Evolutionary conservation across 2,888 invertebrate species (phyloP), one percentile per base, ranked within the genome.

Genomic region (Dioctria linearis): DNA sequence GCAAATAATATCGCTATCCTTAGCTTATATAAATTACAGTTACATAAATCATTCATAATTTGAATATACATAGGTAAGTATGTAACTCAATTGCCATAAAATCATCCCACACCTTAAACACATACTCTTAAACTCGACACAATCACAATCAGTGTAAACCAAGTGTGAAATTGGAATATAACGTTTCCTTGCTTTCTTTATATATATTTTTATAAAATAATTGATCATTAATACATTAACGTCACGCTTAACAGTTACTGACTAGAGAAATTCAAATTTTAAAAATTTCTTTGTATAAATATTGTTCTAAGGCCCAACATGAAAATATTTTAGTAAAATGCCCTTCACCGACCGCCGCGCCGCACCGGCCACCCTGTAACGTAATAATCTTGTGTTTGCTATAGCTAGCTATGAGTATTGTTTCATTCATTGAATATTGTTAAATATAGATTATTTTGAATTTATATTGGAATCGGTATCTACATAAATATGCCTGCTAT

Each of bases 181-280:
- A 3, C 8, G 11, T 39, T 51, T 51, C 4, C 4, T 11, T 37
- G 37, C 6, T 39, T 25, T 25, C 11, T 8, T 63, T 3, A 63
- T 37, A 39, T 11, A 63, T 6, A 39, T 37, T 39, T 63, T 25
- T 42, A 66, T 66, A 43, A 42, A 66, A 66, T 66, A 66, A 61
- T 61, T 61, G 39, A 5, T 61, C 46, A 43, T 65, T 37, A 66
- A 66, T 46, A 5, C 25, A 25, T 25, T 25, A 39, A 39, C 63
- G 6, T 9, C 11, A 76, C 63, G 63, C 76, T 63, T 76, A 76
- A 76, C 76, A 76, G 54, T 76, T 76, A 76, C 39, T 76, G 76
- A 76, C 76, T 76, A 76, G 76, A 76, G 61, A 76, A 61, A 49
- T 63, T 76, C 40, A 57, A 76, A 76, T 76, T 76, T 76, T 57